Conservation (phyloP, 1,140 invertebrate species). For the Eurosta solidaginis region DNA sequence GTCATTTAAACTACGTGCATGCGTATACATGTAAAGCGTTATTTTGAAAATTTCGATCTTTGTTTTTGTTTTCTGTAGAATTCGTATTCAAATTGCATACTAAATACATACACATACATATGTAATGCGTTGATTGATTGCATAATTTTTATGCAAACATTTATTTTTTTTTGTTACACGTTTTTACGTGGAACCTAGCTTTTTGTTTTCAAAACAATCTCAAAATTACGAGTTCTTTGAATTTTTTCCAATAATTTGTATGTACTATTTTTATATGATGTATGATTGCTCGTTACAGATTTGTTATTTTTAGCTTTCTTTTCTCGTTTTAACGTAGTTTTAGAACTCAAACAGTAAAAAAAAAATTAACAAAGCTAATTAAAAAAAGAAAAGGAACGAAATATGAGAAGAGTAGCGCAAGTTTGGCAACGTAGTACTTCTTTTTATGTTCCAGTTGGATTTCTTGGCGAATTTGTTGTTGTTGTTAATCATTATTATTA, state of each 20-base stretch:
- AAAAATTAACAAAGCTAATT: conserved; percentile 23
- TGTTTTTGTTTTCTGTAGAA: too few species aligned
- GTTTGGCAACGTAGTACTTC: conserved; percentile 27
- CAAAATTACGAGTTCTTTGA: neutral
- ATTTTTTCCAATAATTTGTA: conserved; percentile 17
- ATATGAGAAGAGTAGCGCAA: conserved; percentile 15
- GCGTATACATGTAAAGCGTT: too few species aligned
- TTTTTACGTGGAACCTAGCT: neutral
- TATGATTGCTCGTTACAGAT: conserved; percentile 26
- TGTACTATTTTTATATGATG: conserved; percentile 27
- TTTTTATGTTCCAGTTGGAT: conserved; percentile 19
- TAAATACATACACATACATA: too few species aligned
- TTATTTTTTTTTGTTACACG: too few species aligned
- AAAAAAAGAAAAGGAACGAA: conserved; percentile 32
- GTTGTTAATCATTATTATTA: neutral
- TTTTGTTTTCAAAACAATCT: neutral
- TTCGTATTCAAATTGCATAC: too few species aligned
- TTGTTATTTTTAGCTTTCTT: conserved; percentile 31
- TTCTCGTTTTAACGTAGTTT: conserved; percentile 31
- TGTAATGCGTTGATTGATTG: too few species aligned
- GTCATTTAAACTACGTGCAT: neutral
- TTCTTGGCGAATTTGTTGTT: neutral
- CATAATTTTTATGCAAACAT: too few species aligned
- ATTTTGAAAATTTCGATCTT: too few species aligned
- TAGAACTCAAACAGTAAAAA: conserved; percentile 29